Base-by-base conservation (phyloP, 2,888 invertebrate species). In the Drosophila cracens region DNA sequence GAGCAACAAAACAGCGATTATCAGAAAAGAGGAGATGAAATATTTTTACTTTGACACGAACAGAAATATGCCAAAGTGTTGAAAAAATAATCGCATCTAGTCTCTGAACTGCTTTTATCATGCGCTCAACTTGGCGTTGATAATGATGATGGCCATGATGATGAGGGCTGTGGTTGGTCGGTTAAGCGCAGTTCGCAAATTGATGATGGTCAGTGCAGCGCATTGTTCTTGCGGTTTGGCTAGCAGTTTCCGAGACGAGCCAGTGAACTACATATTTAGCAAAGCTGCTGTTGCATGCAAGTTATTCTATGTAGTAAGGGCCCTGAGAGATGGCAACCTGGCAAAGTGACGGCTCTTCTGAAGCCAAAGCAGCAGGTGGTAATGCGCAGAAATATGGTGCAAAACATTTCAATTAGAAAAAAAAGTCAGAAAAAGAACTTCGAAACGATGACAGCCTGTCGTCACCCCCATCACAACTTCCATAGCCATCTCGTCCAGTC, bases 351-450 rank as follows among this genome's bases (percentile, higher is more conserved):
- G 72, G 67, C 76, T 59, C 25, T 54, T 65, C 67, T 73, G 73
- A 70, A 36, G 65, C 76, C 29, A 57, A 71, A 71, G 59, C 86
- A 87, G 86, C 88, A 87, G 86, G 88, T 88, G 86, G 88, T 82
- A 87, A 86, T 83, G 86, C 86, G 86, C 82, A 87, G 82, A 87
- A 85, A 86, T 88, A 88, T 83, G 76, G 88, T 80, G 88, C 83
- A 78, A 81, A 87, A 87, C 88, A 87, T 88, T 88, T 87, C 88
- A 87, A 87, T 88, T 87, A 86, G 83, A 83, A 85, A 74, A 77
- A 40, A 49, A 66, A 69, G 75, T 63, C 71, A 54, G 67, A 74
- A 69, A 66, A 71, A 76, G 71, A 72, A 86, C 81, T 85, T 69
- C 75, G 70, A 73, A 81, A 76, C 78, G 84, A 70, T 81, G 84